Evolutionary conservation across 2,113 vertebrate genomes (phyloP).

Genomic region (Macrotus californicus): DNA sequence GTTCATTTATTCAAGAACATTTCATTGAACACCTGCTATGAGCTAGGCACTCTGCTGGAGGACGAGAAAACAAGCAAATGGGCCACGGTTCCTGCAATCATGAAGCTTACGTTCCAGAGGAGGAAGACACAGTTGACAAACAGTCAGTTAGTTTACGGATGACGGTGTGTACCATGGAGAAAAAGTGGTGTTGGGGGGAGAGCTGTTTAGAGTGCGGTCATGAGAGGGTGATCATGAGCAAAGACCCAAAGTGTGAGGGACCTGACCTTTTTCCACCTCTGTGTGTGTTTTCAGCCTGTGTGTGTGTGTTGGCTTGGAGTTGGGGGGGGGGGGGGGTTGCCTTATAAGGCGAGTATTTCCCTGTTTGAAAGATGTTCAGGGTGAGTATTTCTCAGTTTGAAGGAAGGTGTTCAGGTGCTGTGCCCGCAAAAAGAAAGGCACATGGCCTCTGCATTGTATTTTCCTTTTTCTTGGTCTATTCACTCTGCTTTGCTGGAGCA

Average conservation of each 20-base stretch:
- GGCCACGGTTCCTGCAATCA: not conserved
- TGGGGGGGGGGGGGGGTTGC: not conserved
- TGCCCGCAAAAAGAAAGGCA: not conserved
- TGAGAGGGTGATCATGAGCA: not conserved
- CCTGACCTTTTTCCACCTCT: not conserved
- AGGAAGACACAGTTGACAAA: not conserved
- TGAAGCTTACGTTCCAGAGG: not conserved
- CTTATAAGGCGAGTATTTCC: not conserved
- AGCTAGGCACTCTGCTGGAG: not conserved
- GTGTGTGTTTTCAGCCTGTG: not conserved
- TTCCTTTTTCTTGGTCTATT: slow-evolving; percentile 22
- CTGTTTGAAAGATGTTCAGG: not conserved
- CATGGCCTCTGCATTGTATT: not conserved
- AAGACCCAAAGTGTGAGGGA: not conserved
- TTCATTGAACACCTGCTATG: not conserved
- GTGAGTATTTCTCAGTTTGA: not conserved
- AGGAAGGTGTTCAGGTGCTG: not conserved
- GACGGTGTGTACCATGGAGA: not conserved
- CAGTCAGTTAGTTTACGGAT: not conserved
- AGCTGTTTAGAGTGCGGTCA: not conserved
- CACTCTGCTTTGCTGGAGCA: not conserved
- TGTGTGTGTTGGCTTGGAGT: not conserved
- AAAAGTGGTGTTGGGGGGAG: not conserved
- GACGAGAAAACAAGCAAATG: not conserved
- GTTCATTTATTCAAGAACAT: not conserved